phyloP scores from a whole-genome alignment of 2,797 vertebrate species.

The Mastacembelus armatus region DNA sequence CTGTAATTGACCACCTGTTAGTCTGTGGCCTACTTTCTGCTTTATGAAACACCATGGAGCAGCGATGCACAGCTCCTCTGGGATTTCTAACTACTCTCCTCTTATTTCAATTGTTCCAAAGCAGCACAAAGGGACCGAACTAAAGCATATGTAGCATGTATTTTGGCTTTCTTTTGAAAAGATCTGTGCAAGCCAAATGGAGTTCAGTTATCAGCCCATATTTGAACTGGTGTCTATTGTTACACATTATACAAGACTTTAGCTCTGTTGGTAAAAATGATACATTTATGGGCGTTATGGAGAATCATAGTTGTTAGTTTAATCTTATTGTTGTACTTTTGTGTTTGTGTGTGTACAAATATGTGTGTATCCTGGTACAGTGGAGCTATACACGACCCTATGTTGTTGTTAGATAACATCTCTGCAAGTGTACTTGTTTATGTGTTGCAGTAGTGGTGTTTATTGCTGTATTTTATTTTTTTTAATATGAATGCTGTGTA shows the following conservation, averaged over 20 bases:
- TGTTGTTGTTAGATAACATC: neutral
- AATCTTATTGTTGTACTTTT: neutral
- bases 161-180: conserved; percentile 47
- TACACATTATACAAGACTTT: no score
- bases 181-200: conserved; percentile 40
- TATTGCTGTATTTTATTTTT: no score
- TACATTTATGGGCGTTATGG: no score
- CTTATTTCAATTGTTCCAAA: conserved; percentile 53
- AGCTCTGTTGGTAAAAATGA: conserved; percentile 7
- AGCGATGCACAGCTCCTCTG: conserved; percentile 29
- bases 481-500: conserved; percentile 27
- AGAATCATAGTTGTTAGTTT: neutral
- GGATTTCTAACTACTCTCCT: conserved; percentile 44
- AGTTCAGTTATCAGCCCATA: conserved; percentile 36
- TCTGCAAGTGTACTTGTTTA: neutral
- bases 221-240: no score
- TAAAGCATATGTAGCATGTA: conserved; percentile 1
- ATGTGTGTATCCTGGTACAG: neutral
- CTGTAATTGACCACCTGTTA: conserved; percentile 76
- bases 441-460: no score
- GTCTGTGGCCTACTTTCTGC: conserved; percentile 61
- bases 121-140: conserved; percentile 40
- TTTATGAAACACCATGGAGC: conserved; percentile 36
- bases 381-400: neutral
- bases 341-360: no score